A percentile compares a stretch with the other conserved stretches of the same genome.
These are phyloP conservation scores for Epistrophe eligans DNA, from an alignment of 2,888 invertebrate species.

Conservation along the genomic window DNA sequence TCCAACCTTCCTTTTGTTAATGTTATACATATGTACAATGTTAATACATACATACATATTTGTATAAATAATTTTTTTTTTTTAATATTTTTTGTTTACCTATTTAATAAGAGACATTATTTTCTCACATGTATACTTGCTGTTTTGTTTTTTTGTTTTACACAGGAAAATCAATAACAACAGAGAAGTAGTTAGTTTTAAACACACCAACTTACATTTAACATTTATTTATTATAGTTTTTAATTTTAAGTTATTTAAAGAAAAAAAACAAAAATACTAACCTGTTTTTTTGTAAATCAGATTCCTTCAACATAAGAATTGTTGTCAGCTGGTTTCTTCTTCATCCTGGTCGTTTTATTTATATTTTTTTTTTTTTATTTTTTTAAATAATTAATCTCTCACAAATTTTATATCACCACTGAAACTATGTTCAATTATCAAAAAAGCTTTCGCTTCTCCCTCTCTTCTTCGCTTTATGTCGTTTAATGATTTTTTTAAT, in stretches of 20 bases:
- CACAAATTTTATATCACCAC: constrained; percentile 62
- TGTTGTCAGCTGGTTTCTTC: constrained; percentile 20
- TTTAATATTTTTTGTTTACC: not conserved
- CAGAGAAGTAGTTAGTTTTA: constrained; percentile 3
- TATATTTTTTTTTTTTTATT: not conserved
- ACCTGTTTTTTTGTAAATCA: constrained; percentile 17
- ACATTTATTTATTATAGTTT: not conserved
- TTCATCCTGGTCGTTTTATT: not conserved
- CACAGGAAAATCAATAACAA: constrained; percentile 20
- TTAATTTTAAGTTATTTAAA: constrained; percentile 4
- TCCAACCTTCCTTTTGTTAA: not conserved
- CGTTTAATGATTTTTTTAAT: constrained; percentile 14
- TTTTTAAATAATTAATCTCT: constrained; percentile 43
- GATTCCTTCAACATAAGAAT: constrained; percentile 18
- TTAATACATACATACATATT: not conserved
- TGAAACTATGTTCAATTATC: constrained; percentile 61
- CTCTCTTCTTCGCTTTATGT: constrained; percentile 9
- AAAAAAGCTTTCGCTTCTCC: constrained; percentile 29
- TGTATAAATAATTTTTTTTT: not conserved
- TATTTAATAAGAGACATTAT: not conserved
- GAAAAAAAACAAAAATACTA: constrained; percentile 7
- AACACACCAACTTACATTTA: constrained; percentile 35
- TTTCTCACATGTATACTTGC: not conserved
- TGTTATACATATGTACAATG: not conserved
- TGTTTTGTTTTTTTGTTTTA: not conserved